Base-by-base conservation (phyloP, 2,888 invertebrate genomes). In the Drosophila testacea region DNA sequence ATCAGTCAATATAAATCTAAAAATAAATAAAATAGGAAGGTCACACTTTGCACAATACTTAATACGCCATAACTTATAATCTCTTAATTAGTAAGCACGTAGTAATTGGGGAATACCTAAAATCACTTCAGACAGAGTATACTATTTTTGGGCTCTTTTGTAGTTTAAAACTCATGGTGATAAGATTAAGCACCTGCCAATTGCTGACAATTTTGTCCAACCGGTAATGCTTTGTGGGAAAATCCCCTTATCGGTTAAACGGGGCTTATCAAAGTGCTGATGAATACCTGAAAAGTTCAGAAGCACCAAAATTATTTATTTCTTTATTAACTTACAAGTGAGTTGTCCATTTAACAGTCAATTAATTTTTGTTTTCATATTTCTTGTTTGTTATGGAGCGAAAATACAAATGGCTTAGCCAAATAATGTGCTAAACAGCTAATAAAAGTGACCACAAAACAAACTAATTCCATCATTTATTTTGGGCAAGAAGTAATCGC, bases 391-490 rank as follows among this genome's bases (percentile, higher is more conserved):
- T 30, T n/a, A 48, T 57, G 54, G 7, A 32, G 5, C 10, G 16
- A 9, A 9, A 66, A 69, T 77, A 71, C 66, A 82, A 85, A 88
- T 80, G 71, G 62, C 72, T 63, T 66, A 72, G 44, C 69, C 72
- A 79, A 88, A 82, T 82, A 79, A 76, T 74, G 72, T 69, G 80
- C 70, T 72, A 84, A 82, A 68, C 57, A 70, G 73, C 76, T 74
- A 79, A 82, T 88, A 76, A 84, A 81, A 82, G 51, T 74, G 63
- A 66, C 77, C 73, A 59, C 75, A 73, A 64, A 79, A 62, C 70
- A 74, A 88, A 79, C 88, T 76, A 88, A 85, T 84, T 84, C 63
- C 80, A 82, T 87, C 79, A 86, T 83, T 76, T 74, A 73, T 71
- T 83, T 61, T 51, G 61, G 57, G 4, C 61, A 42, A 61, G 77